Conservation (phyloP, 2,888 invertebrate genomes). For the Neocrepidodera transversa region DNA sequence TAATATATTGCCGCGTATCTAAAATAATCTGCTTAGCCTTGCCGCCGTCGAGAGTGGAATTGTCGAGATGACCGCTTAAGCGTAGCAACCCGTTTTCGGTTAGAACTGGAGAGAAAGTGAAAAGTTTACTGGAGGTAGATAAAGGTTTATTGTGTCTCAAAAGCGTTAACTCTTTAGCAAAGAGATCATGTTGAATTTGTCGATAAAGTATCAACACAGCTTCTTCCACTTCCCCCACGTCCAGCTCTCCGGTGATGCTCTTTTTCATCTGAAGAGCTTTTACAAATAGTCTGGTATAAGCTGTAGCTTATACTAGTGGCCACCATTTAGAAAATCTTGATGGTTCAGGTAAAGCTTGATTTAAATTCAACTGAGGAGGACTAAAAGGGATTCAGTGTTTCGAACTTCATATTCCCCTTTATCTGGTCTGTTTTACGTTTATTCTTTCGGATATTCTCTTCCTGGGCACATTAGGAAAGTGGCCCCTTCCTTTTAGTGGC, state of each 20-base stretch:
- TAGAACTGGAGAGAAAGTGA: background rate
- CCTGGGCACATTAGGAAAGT: too few species aligned
- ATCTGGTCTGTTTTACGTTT: too few species aligned
- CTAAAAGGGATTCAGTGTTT: too few species aligned
- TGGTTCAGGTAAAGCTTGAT: background rate
- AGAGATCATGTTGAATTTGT: too few species aligned
- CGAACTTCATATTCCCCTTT: too few species aligned
- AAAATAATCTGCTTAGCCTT: background rate
- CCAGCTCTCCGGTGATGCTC: too few species aligned
- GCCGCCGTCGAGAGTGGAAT: background rate
- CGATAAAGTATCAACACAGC: too few species aligned
- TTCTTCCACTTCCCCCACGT: too few species aligned
- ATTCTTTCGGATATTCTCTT: too few species aligned
- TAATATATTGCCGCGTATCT: conserved; percentile 5
- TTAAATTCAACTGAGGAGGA: background rate
- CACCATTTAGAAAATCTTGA: background rate
- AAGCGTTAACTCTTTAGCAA: background rate
- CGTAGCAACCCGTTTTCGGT: background rate
- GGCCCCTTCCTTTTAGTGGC: background rate
- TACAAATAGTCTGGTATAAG: too few species aligned
- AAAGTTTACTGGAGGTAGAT: background rate
- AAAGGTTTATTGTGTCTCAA: background rate
- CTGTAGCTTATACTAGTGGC: conserved; percentile 2
- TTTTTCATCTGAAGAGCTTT: too few species aligned
- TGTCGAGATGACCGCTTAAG: background rate